These are phyloP conservation scores for Odontamblyopus lacepedii DNA, from an alignment of 2,797 vertebrate species.

Conservation along the genomic window DNA sequence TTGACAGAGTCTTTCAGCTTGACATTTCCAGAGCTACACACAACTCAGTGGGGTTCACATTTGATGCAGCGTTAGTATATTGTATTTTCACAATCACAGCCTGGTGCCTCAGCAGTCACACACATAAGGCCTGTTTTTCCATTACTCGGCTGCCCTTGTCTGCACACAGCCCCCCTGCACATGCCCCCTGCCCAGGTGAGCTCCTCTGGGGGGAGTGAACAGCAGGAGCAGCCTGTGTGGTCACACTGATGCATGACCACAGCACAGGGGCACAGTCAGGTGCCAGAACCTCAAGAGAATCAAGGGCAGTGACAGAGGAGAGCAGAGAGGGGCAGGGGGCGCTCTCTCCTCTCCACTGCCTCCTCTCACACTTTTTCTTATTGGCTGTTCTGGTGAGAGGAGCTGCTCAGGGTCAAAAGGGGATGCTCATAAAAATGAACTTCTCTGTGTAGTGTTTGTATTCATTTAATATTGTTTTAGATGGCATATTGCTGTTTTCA, in stretches of 20 bases:
- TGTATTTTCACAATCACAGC: slow-evolving; percentile 20
- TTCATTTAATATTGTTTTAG: background rate
- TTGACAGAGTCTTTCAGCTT: background rate
- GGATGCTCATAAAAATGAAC: background rate
- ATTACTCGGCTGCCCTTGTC: slow-evolving; percentile 33
- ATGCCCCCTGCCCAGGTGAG: slow-evolving; percentile 41
- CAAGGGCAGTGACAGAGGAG: slow-evolving; percentile 5
- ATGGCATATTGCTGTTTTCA: background rate
- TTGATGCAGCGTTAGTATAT: background rate
- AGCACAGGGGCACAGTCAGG: slow-evolving; percentile 11
- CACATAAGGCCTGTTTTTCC: slow-evolving; percentile 28
- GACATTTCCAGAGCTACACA: background rate
- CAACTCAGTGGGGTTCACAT: slow-evolving; percentile 1
- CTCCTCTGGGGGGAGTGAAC: slow-evolving; percentile 46
- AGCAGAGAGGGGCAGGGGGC: slow-evolving; percentile 22
- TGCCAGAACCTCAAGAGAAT: slow-evolving; percentile 14
- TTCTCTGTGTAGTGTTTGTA: background rate
- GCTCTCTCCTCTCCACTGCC: background rate
- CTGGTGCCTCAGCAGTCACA: slow-evolving; percentile 23
- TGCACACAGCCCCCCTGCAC: slow-evolving; percentile 25
- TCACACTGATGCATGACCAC: slow-evolving; percentile 54
- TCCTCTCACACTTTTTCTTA: background rate
- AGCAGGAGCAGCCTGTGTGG: slow-evolving; percentile 47
- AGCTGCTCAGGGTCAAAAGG: background rate
- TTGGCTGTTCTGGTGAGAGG: background rate